phyloP scores from a whole-genome alignment of 2,888 invertebrate species.

The Tenodera sinensis region DNA sequence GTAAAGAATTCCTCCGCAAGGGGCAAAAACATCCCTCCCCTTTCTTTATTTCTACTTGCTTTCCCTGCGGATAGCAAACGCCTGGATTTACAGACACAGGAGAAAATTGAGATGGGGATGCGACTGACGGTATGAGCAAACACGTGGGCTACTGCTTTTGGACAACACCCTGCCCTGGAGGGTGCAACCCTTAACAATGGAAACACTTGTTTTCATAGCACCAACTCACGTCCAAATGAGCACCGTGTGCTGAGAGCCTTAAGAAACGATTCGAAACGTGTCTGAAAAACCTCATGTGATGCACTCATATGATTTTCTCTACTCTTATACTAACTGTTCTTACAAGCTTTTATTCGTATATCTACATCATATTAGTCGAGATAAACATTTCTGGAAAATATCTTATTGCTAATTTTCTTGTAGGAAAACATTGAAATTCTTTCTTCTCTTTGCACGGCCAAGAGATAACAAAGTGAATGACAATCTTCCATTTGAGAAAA shows the following conservation, averaged over 20 bases:
- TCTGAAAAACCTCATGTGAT: too few relatives aligned
- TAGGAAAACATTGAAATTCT: too few relatives aligned
- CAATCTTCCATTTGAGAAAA: too few relatives aligned
- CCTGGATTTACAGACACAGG: conserved; percentile 25
- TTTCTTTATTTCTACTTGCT: background rate
- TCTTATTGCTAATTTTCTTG: too few relatives aligned
- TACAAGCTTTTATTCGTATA: too few relatives aligned
- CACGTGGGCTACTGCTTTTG: background rate
- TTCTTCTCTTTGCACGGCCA: too few relatives aligned
- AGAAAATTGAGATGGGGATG: conserved; percentile 25
- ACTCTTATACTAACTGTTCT: too few relatives aligned
- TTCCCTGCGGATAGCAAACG: conserved; percentile 15
- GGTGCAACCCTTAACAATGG: background rate
- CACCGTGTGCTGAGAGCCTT: background rate
- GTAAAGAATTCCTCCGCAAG: conserved; percentile 20
- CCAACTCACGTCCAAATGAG: background rate
- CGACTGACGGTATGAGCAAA: background rate
- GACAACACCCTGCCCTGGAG: background rate
- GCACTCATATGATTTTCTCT: too few relatives aligned
- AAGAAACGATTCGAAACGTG: too few relatives aligned
- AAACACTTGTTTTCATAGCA: background rate
- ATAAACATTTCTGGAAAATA: too few relatives aligned
- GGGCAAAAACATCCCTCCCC: background rate
- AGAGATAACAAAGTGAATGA: too few relatives aligned
- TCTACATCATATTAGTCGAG: too few relatives aligned